Evolutionary conservation across 1,140 invertebrate genomes (phyloP), one percentile per base, ranked within the genome.

Genomic region (Aradophagus sp.): DNA sequence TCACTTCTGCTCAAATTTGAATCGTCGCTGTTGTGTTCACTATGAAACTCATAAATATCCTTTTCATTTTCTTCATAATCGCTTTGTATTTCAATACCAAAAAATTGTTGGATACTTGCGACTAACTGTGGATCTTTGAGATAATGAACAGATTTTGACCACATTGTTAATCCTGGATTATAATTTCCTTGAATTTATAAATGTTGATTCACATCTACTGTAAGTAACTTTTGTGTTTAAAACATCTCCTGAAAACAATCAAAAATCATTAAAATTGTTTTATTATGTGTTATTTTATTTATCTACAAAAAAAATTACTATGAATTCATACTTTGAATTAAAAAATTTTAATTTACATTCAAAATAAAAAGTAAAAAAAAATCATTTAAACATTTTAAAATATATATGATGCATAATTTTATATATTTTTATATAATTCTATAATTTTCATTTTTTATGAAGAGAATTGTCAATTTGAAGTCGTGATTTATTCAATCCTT

Each of bases 111-210:
- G 70, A 93, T 89, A 76, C 87, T 87, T 15, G 90, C 88, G 6
- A 94, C 92, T 42, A 92, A 80, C 50, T 88, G 75, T 1, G 92
- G 89, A 78, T 91, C 89, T 74, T 90, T 91, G 38, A 93, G 87
- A 75, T 89, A 87, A 66, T 90, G 82, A 62, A 92, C 86, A 3
- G 68, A 70, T 59, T 80, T 70, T n/a, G 53, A 59, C 70, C 77
- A 78, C 77, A 83, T 84, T 27, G 73, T 78, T 27, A 47, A 16
- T 29, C 1, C 19, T 31, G 11, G 19, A 3, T 8, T 45, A 32
- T 32, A 16, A 13, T 23, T 5, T 8, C 8, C 4, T 23, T 23
- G 4, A 5, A 23, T 23, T 23, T 8, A 23, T 4, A 23, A 23
- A n/a, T n/a, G n/a, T n/a, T n/a, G n/a, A 23, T 5, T 23, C 20